These are phyloP conservation scores for Microhierax caerulescens DNA, from an alignment of 2,797 vertebrate species.

Conservation along the genomic window DNA sequence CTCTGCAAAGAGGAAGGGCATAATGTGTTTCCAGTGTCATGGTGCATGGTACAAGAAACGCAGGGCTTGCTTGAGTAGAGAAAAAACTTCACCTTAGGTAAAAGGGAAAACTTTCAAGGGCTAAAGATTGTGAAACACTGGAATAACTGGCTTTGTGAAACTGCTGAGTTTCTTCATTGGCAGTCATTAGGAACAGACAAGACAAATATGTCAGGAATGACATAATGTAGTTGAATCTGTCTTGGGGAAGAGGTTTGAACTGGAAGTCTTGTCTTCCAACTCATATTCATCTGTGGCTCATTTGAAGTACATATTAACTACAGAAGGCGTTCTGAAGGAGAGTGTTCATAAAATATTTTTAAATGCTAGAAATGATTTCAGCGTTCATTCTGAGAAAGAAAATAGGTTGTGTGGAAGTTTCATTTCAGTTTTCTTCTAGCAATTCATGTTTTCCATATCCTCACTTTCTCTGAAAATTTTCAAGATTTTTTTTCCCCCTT, in stretches of 20 bases:
- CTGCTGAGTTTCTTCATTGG: not conserved
- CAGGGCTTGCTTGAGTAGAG: not conserved
- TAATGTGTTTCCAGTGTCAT: not conserved
- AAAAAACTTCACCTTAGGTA: not conserved
- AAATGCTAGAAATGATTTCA: not conserved
- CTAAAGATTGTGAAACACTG: not conserved
- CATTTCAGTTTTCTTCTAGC: not conserved
- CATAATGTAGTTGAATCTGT: not conserved
- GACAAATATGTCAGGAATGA: slow-evolving; percentile 31
- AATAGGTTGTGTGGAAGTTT: not conserved
- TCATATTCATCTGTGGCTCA: not conserved
- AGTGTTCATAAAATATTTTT: not conserved
- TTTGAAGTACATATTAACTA: not conserved
- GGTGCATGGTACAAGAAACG: not conserved
- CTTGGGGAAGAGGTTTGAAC: not conserved
- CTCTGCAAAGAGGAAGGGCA: not conserved
- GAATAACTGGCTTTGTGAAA: not conserved
- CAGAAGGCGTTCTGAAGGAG: not conserved
- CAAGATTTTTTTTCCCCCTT: not conserved
- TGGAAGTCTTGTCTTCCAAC: not conserved
- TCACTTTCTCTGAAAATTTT: not conserved
- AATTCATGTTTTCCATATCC: not conserved
- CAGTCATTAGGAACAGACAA: not conserved
- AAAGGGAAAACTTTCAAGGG: not conserved
- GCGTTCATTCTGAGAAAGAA: not conserved